Conservation (phyloP, 53 echinoderm and acorn worm genomes). For the Mesocentrotus franciscanus region DNA sequence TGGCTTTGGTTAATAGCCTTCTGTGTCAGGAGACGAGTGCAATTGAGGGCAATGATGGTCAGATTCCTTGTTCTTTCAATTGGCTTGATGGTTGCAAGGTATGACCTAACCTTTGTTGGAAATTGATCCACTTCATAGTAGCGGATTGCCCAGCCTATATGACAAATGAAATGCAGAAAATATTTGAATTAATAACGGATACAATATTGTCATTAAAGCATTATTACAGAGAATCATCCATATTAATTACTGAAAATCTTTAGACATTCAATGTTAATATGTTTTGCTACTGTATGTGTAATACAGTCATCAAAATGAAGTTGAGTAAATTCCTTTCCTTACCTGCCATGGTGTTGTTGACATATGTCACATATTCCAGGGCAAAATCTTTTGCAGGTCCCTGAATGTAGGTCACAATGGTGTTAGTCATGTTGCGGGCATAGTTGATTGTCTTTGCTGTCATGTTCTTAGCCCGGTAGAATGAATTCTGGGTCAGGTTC, state of each 20-base stretch:
- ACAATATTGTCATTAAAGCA: too few relatives aligned
- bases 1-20: constrained; percentile 55
- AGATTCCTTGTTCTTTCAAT: constrained; percentile 27
- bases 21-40: constrained; percentile 57
- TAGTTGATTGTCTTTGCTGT: not conserved
- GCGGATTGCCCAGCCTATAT: constrained; percentile 86
- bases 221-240: too few relatives aligned
- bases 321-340: not conserved
- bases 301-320: too few relatives aligned
- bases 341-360: constrained; percentile 97
- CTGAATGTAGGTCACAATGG: constrained; percentile 44
- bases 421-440: constrained; percentile 55
- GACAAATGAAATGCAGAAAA: constrained; percentile 2
- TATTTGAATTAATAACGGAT: not conserved
- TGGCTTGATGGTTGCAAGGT: constrained; percentile 30
- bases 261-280: not conserved
- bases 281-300: not conserved
- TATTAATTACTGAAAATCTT: not conserved
- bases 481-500: constrained; percentile 36
- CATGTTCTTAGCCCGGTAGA: constrained; percentile 53
- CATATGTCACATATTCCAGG: constrained; percentile 74
- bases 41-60: constrained; percentile 57
- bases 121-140: constrained; percentile 89
- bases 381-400: constrained; percentile 55
- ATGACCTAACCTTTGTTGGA: constrained; percentile 56